Percentiles rank a stretch among this genome's conserved stretches.
These are phyloP conservation scores for Spilarctia lutea DNA, from an alignment of 2,888 invertebrate species.

Conservation along the genomic window DNA sequence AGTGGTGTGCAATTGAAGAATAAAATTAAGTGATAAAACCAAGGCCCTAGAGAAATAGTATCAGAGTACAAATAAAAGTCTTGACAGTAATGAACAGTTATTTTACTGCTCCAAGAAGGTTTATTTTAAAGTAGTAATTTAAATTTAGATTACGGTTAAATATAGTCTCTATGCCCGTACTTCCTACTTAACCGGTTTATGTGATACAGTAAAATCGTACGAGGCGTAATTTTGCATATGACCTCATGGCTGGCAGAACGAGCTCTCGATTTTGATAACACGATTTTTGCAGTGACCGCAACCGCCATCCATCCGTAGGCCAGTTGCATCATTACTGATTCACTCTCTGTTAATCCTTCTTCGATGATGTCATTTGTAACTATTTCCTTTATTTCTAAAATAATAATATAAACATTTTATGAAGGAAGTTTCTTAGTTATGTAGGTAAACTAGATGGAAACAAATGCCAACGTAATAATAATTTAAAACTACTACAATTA, in stretches of 20 bases:
- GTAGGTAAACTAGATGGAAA: background rate
- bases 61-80: too few species aligned
- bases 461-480: background rate
- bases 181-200: conserved; percentile 44
- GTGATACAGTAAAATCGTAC: conserved; percentile 46
- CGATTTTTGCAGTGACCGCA: conserved; percentile 29
- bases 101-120: background rate
- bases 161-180: conserved; percentile 23
- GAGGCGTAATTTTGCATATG: conserved; percentile 39
- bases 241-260: conserved; percentile 34
- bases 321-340: conserved; percentile 56
- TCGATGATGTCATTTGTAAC: conserved; percentile 47
- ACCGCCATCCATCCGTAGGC: conserved; percentile 23
- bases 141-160: background rate
- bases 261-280: conserved; percentile 43
- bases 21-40: too few species aligned
- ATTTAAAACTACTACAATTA: background rate
- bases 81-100: too few species aligned
- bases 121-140: background rate
- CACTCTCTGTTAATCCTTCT: conserved; percentile 37
- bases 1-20: too few species aligned
- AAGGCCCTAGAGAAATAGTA: too few species aligned
- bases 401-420: conserved; percentile 25
- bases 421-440: conserved; percentile 1
- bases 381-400: conserved; percentile 31